phyloP scores from a whole-genome alignment of 2,113 vertebrate species.

The Terrapene triunguis region DNA sequence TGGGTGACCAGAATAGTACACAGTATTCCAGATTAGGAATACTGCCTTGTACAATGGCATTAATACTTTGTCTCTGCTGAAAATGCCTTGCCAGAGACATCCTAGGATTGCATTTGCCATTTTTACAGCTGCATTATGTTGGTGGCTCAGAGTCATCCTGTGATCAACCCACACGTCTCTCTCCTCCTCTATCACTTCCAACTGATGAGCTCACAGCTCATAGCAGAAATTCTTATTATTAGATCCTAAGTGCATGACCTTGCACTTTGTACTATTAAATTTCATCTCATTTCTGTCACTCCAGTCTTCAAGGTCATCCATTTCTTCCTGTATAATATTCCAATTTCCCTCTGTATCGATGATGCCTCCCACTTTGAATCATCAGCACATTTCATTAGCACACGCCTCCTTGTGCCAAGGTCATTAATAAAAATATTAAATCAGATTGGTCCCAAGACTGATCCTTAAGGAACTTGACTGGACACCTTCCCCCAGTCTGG shows the following conservation, averaged over 20 bases:
- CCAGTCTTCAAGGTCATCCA: background rate
- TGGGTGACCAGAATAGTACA: background rate
- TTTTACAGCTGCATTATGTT: background rate
- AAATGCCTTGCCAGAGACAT: background rate
- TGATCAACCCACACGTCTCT: background rate
- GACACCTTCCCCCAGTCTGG: background rate
- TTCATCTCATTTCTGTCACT: background rate
- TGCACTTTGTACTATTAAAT: background rate
- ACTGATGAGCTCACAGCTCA: background rate
- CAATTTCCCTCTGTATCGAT: background rate
- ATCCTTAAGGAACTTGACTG: background rate
- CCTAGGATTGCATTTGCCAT: background rate
- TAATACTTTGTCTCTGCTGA: background rate
- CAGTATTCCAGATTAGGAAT: background rate
- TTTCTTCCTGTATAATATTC: background rate
- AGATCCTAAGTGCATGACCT: background rate
- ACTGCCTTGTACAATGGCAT: background rate
- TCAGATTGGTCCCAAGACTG: background rate
- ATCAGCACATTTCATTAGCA: background rate
- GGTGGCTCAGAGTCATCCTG: background rate
- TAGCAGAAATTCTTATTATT: background rate
- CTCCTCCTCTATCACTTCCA: background rate
- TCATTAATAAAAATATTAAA: background rate
- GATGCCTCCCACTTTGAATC: background rate
- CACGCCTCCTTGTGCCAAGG: background rate